Evolutionary conservation across 2,113 vertebrate genomes (phyloP).

Genomic region (Chloebia gouldiae): DNA sequence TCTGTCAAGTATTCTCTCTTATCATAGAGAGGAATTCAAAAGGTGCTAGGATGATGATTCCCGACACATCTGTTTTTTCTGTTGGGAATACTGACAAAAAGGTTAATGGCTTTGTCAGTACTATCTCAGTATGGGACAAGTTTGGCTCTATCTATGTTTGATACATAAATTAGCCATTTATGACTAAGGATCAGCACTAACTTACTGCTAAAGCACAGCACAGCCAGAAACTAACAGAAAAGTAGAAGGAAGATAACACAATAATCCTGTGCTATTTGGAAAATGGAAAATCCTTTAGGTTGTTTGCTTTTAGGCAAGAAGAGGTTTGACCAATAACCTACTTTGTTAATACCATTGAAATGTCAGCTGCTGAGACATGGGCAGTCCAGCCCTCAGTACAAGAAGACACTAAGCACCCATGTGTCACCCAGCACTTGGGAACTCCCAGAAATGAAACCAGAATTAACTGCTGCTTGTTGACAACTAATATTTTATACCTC

Average conservation of each 20-base stretch:
- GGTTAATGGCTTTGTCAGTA: not conserved
- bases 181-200: not conserved
- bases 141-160: not conserved
- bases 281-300: not conserved
- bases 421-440: not conserved
- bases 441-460: not conserved
- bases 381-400: not conserved
- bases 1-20: not conserved
- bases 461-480: not conserved
- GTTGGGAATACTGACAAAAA: not conserved
- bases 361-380: not conserved
- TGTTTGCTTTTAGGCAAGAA: not conserved
- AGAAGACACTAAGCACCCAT: not conserved
- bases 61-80: accelerated
- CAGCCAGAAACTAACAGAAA: not conserved
- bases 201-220: not conserved
- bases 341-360: not conserved
- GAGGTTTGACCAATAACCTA: not conserved
- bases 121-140: not conserved
- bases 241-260: not conserved
- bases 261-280: not conserved
- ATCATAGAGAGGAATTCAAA: not conserved
- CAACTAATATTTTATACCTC: not conserved
- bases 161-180: not conserved
- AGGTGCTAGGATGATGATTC: not conserved